phyloP scores from a whole-genome alignment of 2,113 vertebrate species.

The Steatornis caripensis region DNA sequence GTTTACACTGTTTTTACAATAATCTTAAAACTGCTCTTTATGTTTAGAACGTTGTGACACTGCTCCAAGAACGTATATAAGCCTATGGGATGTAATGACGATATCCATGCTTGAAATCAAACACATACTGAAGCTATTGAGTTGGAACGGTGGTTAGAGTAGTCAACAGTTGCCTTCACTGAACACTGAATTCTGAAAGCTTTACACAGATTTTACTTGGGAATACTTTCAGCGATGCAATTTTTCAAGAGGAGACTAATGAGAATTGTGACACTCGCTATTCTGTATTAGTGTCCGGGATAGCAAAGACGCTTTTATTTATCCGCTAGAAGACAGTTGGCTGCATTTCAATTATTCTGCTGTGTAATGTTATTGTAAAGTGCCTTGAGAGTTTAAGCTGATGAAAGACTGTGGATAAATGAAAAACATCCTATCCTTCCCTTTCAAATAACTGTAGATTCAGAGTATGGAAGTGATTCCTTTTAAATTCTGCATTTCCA shows the following conservation, averaged over 20 bases:
- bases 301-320: constrained; percentile 25
- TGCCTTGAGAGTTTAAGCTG: constrained; percentile 29
- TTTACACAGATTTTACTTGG: background rate
- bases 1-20: background rate
- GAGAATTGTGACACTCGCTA: background rate
- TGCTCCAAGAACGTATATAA: background rate
- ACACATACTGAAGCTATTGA: background rate
- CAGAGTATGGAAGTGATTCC: background rate
- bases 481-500: background rate
- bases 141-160: background rate
- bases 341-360: constrained; percentile 53
- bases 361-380: constrained; percentile 31
- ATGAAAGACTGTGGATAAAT: constrained; percentile 44
- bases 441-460: constrained; percentile 2
- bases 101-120: background rate
- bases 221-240: background rate
- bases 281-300: background rate
- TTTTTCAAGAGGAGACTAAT: background rate
- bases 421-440: constrained; percentile 50
- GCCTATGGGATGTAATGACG: background rate
- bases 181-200: background rate
- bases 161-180: background rate
- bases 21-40: background rate
- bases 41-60: background rate
- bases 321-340: constrained; percentile 21